Base-by-base conservation (phyloP, 2,113 vertebrate species). In the Henicopernis longicauda region DNA sequence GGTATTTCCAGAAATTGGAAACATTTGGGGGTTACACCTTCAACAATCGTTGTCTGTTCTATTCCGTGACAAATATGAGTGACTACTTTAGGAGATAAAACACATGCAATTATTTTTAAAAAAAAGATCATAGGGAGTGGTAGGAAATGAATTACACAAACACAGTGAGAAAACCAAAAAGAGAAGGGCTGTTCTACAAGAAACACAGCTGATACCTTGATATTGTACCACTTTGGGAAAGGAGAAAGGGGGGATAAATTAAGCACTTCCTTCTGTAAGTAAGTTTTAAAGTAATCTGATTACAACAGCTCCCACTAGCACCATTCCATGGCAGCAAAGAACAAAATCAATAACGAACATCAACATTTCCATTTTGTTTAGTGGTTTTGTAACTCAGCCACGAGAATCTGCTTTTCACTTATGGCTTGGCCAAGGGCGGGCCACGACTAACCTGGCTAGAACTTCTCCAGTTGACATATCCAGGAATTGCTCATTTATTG, bases 211-310 rank as follows among this genome's bases (percentile, higher is more conserved):
- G 79, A 78, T 40, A 59, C 54, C 63, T 66, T 70, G 54, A 7
- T 58, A 42, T 10, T 6, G 4, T 10, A 65, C 18, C 49, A 55
- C 26, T 83, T 16, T 69, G 49, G 58, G 49, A 62, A 40, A n/a
- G 55, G 47, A 49, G 85, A 74, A 67, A 59, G 2, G 3, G 50
- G 22, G 32, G 9, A 83, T 90, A 86, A 92, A 88, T 88, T n/a
- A 95, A 82, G 66, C 34, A 54, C 50, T 82, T 93, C 42, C 31
- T 58, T 76, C 90, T 80, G 66, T 89, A 86, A 93, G 19, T 85
- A 89, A 80, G 32, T 86, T 93, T 90, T 83, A 88, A 96, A 92
- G 78, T 57, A 87, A 88, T 91, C 85, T 86, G 71, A 87, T 94
- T 70, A 76, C 70, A 94, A 76, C 55, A 58, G 76, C 79, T 95